A percentile compares a stretch with the other conserved stretches of the same genome.
phyloP scores from a whole-genome alignment of 2,797 vertebrate species.

The Pseudotriccus pelzelni region DNA sequence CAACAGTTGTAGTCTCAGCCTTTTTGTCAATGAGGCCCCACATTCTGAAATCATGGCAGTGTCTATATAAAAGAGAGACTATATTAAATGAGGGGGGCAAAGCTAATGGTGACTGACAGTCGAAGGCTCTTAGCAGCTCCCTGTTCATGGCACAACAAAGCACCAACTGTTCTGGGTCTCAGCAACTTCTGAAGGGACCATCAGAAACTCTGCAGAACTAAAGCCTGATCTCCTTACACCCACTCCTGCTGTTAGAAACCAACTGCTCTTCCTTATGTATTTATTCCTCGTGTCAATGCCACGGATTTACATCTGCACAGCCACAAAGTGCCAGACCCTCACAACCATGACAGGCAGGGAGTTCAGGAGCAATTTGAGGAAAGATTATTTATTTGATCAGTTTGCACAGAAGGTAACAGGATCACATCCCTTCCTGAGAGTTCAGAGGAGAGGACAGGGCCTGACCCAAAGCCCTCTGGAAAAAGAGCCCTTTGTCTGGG shows the following conservation, averaged over 20 bases:
- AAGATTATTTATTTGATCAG: neutral
- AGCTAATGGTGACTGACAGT: neutral
- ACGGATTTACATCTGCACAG: neutral
- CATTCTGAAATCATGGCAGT: neutral
- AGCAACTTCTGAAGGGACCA: neutral
- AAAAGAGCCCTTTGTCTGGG: constrained; percentile 54
- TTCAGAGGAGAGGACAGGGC: neutral
- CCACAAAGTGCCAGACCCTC: neutral
- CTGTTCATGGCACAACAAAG: neutral
- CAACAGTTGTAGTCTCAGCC: neutral
- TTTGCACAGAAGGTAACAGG: neutral
- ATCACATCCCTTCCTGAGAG: neutral
- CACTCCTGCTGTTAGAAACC: neutral
- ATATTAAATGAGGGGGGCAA: neutral
- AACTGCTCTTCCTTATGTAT: neutral
- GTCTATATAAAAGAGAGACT: neutral
- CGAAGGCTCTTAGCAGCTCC: neutral
- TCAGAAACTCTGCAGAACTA: neutral
- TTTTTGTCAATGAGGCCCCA: neutral
- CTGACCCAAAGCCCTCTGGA: constrained; percentile 6
- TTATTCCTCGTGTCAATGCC: neutral
- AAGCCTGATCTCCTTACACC: neutral
- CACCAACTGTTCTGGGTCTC: neutral
- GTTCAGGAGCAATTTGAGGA: neutral
- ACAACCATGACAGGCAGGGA: neutral